Evolutionary conservation across 1,140 invertebrate genomes (phyloP).

Genomic region (Steinernema khuongi): DNA sequence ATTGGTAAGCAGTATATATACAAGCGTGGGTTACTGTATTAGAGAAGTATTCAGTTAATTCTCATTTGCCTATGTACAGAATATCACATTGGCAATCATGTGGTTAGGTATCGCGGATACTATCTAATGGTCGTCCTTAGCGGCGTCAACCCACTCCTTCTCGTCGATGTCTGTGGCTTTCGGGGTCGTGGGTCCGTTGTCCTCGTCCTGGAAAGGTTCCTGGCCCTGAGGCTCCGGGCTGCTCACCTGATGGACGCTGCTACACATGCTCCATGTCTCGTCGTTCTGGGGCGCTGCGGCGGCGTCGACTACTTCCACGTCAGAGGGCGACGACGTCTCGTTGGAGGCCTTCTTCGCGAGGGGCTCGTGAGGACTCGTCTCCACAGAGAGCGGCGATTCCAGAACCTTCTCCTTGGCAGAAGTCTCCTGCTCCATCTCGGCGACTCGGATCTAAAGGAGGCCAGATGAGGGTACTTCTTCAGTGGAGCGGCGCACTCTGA

Average conservation of each 20-base stretch:
- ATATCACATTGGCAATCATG: too few relatives aligned
- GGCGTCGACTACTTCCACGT: background rate
- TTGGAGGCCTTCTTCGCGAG: background rate
- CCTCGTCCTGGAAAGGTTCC: background rate
- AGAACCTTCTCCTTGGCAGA: background rate
- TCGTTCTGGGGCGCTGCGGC: background rate
- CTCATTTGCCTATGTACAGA: too few relatives aligned
- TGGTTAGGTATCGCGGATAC: too few relatives aligned
- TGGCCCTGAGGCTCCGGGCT: background rate
- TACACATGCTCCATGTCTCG: background rate
- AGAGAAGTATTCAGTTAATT: too few relatives aligned
- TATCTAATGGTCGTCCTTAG: background rate
- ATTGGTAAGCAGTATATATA: too few relatives aligned
- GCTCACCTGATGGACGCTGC: background rate
- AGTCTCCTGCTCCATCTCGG: background rate
- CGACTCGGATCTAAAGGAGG: background rate
- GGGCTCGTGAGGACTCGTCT: background rate
- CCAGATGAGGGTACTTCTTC: background rate
- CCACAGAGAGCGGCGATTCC: background rate
- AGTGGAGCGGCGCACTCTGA: constrained; percentile 38
- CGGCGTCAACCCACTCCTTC: background rate
- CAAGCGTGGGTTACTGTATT: too few relatives aligned
- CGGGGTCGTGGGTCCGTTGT: background rate
- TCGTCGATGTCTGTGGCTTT: background rate
- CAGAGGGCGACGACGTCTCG: background rate